A percentile compares a stretch with the other conserved stretches of the same genome.
These are phyloP conservation scores for Malurus leucopterus DNA, from an alignment of 2,797 vertebrate species.

Conservation along the genomic window DNA sequence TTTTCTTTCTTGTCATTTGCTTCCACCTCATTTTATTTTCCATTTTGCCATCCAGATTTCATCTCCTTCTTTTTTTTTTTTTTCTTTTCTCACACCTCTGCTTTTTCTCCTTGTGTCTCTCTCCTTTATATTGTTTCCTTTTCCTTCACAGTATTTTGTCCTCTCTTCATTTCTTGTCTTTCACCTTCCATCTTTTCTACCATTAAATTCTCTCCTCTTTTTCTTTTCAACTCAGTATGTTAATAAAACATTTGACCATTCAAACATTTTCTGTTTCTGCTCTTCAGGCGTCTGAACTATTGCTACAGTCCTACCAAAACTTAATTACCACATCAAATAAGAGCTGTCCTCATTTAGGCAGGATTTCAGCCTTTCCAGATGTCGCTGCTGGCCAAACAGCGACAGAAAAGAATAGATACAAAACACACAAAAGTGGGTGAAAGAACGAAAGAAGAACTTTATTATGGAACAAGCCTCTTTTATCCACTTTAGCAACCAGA, in stretches of 20 bases:
- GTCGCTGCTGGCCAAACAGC: too few relatives aligned
- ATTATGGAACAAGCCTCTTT: too few relatives aligned
- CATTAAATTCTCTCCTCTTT: neutral
- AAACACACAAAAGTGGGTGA: too few relatives aligned
- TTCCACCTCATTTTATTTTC: neutral
- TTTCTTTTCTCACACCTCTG: neutral
- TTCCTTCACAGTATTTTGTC: neutral
- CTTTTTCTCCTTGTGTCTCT: neutral
- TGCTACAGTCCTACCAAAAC: slow-evolving; percentile 20
- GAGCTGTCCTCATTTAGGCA: slow-evolving; percentile 31
- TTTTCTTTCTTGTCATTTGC: neutral
- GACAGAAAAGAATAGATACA: too few relatives aligned
- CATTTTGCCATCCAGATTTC: neutral
- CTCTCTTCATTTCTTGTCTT: neutral
- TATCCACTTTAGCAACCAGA: too few relatives aligned
- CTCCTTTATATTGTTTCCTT: neutral
- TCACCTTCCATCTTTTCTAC: neutral
- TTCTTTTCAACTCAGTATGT: neutral
- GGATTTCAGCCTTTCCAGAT: slow-evolving; percentile 7
- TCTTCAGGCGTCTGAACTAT: slow-evolving; percentile 34
- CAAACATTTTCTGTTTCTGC: slow-evolving; percentile 23
- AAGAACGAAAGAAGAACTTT: too few relatives aligned
- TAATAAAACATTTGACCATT: slow-evolving; percentile 29
- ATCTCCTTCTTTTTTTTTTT: neutral
- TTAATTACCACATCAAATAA: slow-evolving; percentile 56